Evolutionary conservation across 2,888 invertebrate genomes (phyloP), one percentile per base, ranked within the genome.

Genomic region (Phragmatobia fuliginosa): DNA sequence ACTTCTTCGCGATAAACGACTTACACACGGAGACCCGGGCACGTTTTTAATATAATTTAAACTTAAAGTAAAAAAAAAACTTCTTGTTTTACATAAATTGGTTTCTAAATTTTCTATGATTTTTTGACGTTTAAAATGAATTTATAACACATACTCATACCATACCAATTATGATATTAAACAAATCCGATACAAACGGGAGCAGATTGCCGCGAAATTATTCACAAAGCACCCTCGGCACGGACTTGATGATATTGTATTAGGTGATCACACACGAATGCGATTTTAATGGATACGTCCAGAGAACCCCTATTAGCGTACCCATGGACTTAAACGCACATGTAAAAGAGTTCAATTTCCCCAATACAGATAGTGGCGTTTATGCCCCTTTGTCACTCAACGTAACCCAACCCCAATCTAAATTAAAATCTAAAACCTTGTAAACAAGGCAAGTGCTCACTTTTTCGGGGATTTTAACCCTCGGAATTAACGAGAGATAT

Each of bases 401-500:
- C 67, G 67, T 63, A 70, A 73, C 75, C 68, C 91, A 83, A 93
- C 95, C 95, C 95, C 95, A 95, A 95, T 95, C 95, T 95, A 95
- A 95, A 95, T 95, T 95, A 95, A 95, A 95, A 95, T 95, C 95
- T 95, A 95, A 95, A 95, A 94, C 95, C 95, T 95, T 95, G 95
- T 95, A 95, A 95, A 95, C 95, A 95, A 95, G 95, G 92, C 95
- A 95, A 95, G 95, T 95, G 95, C 95, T 95, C 95, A 95, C 95
- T 95, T 95, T 95, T 95, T 95, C 94, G 94, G 95, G 93, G 95
- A 95, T 94, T 94, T 94, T 91, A 94, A 94, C 95, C 95, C 95
- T 93, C 93, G 85, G 94, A 91, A 94, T 95, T 94, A 95, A 93
- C 94, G 93, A 91, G 93, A 90, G 90, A 90, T 92, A 90, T 91